Evolutionary conservation across 23 tunicate species (phyloP), one percentile per base, ranked within the genome.

Genomic region (Trididemnum nubilum): DNA sequence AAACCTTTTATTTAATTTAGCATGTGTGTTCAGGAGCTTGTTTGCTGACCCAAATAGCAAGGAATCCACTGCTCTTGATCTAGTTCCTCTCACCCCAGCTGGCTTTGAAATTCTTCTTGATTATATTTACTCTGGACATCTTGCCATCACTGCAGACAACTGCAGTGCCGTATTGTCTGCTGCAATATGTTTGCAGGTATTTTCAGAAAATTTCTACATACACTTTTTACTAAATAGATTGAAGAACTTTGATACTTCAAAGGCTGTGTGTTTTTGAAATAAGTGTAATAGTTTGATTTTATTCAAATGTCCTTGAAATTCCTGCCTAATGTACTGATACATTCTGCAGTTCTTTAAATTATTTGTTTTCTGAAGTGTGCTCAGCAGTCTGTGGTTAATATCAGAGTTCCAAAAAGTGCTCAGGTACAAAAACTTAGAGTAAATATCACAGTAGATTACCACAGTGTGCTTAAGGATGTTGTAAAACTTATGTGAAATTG

Each of bases 51-150:
- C 77, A 9, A 76, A 67, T 30, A 71, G 39, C 65, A 82, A 81
- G 59, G 86, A 83, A 57, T 74, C 85, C 35, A 76, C 94, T 0
- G 86, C 94, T 24, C 78, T 89, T 65, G 78, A 83, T 72, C 71
- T 89, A 19, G 64, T 54, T 63, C 54, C 70, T 21, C 64, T 90
- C 22, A 54, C 89, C 0, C 85, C 96, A 2, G 44, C 75, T 19
- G 97, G 97, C 29, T 91, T 91, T 58, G 90, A 91, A 81, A 79
- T 91, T 38, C 84, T 91, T 34, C 90, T 91, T 40, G 86, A 91
- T 74, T 91, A 91, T 71, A 91, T 91, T 1, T 91, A 91, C 38
- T 80, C 97, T 31, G 97, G 97, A 26, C 84, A 83, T 35, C 90
- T 91, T 0, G 97, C 89, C 25, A 85, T 91, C 38, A 91, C 90